Evolutionary conservation across 2,113 vertebrate species (phyloP), one percentile per base, ranked within the genome.

Genomic region (Glaucidium brasilianum): DNA sequence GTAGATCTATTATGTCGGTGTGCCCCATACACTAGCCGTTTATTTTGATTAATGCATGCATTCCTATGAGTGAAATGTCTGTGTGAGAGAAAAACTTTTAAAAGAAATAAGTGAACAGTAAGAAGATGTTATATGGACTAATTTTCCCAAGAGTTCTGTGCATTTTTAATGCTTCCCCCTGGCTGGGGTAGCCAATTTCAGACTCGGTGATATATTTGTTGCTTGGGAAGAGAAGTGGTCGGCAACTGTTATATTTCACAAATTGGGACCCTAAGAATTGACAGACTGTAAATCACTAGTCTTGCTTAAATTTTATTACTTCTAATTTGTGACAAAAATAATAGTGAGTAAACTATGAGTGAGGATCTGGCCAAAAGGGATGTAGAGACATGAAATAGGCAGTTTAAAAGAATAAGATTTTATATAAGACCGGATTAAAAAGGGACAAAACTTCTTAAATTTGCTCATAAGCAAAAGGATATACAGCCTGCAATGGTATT

Each of bases 41-140:
- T 96, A 95, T 92, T 97, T 95, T 97, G 97, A 97, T 97, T 97
- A 97, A 97, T 97, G 90, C n/a, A 25, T 80, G 68, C 69, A 66
- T 59, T 59, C 41, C 6, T 30, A 19, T 23, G 79, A 95, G 41
- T 68, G 63, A 96, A 93, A 74, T 2, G 5, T 32, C 52, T 11
- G 5, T 29, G 30, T 2, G 62, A 84, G 68, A 79, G 17, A 78
- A 15, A 55, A 94, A 85, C n/a, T 95, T 96, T 20, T 3, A 85
- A 66, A 37, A 78, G 56, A 82, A 94, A 84, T 82, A 62, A 94
- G 45, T 50, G 53, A 94, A 64, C 15, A 37, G 30, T 19, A 58
- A 69, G 47, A 68, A 77, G 45, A 59, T 66, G 60, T n/a, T 75
- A 32, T 52, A 52, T 9, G 45, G 50, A 37, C 4, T 69, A 35